Evolutionary conservation across 2,888 invertebrate genomes (phyloP), one percentile per base, ranked within the genome.

Genomic region (Synanthedon tipuliformis): DNA sequence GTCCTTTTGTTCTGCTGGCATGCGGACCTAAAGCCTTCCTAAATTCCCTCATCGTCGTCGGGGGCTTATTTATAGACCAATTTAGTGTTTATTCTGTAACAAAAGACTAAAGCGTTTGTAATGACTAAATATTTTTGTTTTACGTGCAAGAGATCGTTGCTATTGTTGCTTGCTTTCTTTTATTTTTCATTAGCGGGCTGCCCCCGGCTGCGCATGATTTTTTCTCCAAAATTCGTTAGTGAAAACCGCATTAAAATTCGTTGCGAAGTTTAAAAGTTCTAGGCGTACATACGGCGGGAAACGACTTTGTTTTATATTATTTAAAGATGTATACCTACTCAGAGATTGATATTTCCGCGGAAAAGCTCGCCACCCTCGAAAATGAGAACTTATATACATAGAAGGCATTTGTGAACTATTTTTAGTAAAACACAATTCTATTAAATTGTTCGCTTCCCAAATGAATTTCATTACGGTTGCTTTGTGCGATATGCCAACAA

Each of bases 1-100:
- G 62, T 64, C 77, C 74, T 80, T 34, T 85, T 83, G 81, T 82
- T 74, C 73, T 67, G 70, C 60, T 62, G 75, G 71, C 73, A 78
- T 74, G 72, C 75, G 63, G 75, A 69, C 66, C 74, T 69, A 68
- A 69, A 71, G 65, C 65, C 66, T 69, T 65, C 65, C 65, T 61
- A 65, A 73, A 73, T 74, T 71, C 65, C 65, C 61, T 62, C 66
- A 66, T 68, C 62, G 67, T 63, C 62, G 63, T 68, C 67, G 71
- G 57, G 67, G 64, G 64, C 68, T 64, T 71, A 67, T 71, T 73
- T 71, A 73, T 66, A 66, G 65, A 56, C 58, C 57, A 61, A 63
- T 61, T 69, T 75, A 71, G 69, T 71, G 66, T 68, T 69, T 65
- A 65, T 68, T 45, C 15, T 45, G 45, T 45, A 45, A 45, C 13